These are phyloP conservation scores for Tenebrio molitor DNA, from an alignment of 1,140 invertebrate genomes.

Conservation along the genomic window DNA sequence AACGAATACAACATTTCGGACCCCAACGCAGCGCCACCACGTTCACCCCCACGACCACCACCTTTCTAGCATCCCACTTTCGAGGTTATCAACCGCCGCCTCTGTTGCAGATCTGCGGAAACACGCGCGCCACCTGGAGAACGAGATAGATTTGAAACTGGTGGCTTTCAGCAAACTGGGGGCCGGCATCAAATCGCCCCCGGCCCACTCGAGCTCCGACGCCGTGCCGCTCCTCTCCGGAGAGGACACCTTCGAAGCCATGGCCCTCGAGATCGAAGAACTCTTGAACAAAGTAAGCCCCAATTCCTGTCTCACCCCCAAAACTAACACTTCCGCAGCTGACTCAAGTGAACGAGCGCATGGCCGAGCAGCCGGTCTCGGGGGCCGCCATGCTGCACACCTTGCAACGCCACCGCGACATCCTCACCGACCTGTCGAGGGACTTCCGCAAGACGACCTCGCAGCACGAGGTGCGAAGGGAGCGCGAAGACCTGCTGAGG, in stretches of 20 bases:
- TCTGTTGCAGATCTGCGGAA: slow-evolving; percentile 85
- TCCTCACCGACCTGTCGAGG: slow-evolving; percentile 90
- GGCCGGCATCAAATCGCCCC: slow-evolving; percentile 73
- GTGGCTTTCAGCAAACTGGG: slow-evolving; percentile 96
- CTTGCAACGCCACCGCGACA: slow-evolving; percentile 94
- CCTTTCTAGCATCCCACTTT: background rate
- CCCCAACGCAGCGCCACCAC: no score
- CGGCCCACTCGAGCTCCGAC: slow-evolving; percentile 71
- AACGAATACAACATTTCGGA: background rate
- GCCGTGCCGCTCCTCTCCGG: slow-evolving; percentile 86
- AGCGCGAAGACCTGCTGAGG: slow-evolving; percentile 89
- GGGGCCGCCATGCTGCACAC: slow-evolving; percentile 90
- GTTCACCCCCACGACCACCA: background rate
- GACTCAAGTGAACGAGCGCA: slow-evolving; percentile 87
- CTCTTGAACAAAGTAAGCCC: slow-evolving; percentile 85
- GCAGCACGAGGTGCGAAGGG: slow-evolving; percentile 86
- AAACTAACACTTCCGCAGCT: slow-evolving; percentile 71
- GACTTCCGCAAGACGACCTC: slow-evolving; percentile 94
- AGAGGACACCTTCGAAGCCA: slow-evolving; percentile 93
- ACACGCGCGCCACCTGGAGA: slow-evolving; percentile 93
- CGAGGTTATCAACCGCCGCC: background rate
- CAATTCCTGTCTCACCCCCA: no score
- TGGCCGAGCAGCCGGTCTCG: slow-evolving; percentile 85
- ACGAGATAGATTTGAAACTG: slow-evolving; percentile 96
- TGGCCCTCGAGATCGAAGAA: slow-evolving; percentile 92